These are phyloP conservation scores for Aporrectodea caliginosa DNA, from an alignment of 1,140 invertebrate species.

Conservation along the genomic window DNA sequence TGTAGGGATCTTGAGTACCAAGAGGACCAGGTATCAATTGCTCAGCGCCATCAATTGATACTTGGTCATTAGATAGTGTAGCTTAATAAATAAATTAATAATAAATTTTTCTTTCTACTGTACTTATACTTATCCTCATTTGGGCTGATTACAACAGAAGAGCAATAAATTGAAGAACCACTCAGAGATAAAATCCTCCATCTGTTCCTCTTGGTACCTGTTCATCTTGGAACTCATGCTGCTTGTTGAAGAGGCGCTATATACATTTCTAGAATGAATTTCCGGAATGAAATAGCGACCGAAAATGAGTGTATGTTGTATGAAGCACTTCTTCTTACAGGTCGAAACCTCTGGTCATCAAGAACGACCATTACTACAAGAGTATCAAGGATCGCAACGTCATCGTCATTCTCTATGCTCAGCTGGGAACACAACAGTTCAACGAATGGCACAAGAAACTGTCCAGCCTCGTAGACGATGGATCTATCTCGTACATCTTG, in stretches of 20 bases:
- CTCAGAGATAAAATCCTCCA: neutral
- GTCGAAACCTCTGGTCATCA: constrained; percentile 62
- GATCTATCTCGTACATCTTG: constrained; percentile 77
- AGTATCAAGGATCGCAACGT: constrained; percentile 57
- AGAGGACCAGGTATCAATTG: no score
- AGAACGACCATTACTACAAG: constrained; percentile 80
- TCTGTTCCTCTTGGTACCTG: neutral
- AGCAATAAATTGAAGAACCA: no score
- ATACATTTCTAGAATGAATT: neutral
- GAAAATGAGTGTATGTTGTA: neutral
- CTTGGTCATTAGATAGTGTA: no score
- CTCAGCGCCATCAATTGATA: no score
- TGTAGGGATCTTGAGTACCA: no score
- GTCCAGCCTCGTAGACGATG: constrained; percentile 64
- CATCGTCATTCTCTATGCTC: constrained; percentile 78
- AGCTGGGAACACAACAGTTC: constrained; percentile 75
- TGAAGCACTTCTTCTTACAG: constrained; percentile 34
- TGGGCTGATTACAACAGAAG: no score
- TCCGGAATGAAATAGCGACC: neutral
- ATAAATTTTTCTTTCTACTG: no score
- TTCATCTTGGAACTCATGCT: neutral
- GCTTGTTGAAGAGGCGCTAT: neutral
- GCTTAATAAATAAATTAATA: no score
- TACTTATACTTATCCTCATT: no score
- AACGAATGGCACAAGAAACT: constrained; percentile 69